Evolutionary conservation across 2,797 vertebrate genomes (phyloP).

Genomic region (Scleropages formosus): DNA sequence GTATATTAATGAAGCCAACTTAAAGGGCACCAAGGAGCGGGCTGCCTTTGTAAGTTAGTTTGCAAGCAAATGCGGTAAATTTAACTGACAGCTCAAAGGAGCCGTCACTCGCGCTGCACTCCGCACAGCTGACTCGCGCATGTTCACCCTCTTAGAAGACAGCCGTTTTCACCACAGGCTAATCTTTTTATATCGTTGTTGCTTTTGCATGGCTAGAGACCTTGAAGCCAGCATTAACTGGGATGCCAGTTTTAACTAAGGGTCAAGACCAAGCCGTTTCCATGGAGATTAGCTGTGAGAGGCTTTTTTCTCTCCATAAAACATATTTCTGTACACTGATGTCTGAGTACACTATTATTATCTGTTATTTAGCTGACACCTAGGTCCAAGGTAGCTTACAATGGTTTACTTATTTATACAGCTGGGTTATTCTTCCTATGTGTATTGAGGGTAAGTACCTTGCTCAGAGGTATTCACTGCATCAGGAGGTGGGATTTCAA

Average conservation of each 20-base stretch:
- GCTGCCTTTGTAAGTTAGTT: too few species aligned
- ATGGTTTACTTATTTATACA: too few species aligned
- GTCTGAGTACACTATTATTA: too few species aligned
- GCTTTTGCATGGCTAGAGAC: not conserved
- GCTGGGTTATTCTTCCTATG: too few species aligned
- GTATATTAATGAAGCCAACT: too few species aligned
- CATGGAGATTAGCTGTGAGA: conserved; percentile 8
- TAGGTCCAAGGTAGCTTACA: too few species aligned
- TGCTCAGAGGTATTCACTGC: too few species aligned
- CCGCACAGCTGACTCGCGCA: not conserved
- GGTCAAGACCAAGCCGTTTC: conserved; percentile 18
- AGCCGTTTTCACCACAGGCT: not conserved
- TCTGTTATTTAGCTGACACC: too few species aligned
- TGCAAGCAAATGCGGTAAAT: not conserved
- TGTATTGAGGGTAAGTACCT: too few species aligned
- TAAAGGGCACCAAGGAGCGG: too few species aligned
- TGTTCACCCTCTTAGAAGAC: not conserved
- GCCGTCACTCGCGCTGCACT: not conserved
- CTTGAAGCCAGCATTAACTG: not conserved
- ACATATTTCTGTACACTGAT: too few species aligned
- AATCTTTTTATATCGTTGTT: not conserved
- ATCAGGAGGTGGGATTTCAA: too few species aligned
- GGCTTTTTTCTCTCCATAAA: not conserved
- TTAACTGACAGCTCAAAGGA: not conserved
- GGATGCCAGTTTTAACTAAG: not conserved